phyloP scores from a whole-genome alignment of 2,888 invertebrate species.

The Synergus umbraculus region DNA sequence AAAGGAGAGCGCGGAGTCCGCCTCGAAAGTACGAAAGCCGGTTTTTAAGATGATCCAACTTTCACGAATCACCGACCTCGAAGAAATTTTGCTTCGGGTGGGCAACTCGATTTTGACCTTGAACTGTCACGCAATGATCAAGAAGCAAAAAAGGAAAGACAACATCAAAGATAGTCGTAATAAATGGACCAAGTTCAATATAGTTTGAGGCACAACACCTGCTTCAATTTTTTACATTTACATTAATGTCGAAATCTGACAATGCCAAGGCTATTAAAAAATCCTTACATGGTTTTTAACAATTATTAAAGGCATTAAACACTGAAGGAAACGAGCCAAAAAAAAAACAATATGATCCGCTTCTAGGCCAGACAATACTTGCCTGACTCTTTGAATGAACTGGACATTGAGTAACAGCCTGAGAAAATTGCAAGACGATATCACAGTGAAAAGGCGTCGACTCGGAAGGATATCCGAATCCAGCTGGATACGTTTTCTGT shows the following conservation, averaged over 20 bases:
- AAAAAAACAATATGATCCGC: constrained; percentile 6
- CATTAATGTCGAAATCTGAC: no score
- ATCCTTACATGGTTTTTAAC: no score
- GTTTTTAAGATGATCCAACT: constrained; percentile 53
- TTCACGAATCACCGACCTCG: constrained; percentile 55
- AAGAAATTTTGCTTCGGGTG: constrained; percentile 48
- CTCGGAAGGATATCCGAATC: constrained; percentile 45
- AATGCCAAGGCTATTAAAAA: no score
- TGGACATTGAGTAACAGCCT: constrained; percentile 21
- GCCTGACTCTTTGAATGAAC: constrained; percentile 6
- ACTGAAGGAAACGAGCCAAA: constrained; percentile 12
- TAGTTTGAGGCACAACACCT: background rate
- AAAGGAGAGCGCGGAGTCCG: constrained; percentile 44
- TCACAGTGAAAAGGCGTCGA: constrained; percentile 37
- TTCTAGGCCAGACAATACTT: constrained; percentile 11
- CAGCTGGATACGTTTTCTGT: constrained; percentile 49
- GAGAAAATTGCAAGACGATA: constrained; percentile 39
- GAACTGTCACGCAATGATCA: constrained; percentile 46
- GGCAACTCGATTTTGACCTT: constrained; percentile 58
- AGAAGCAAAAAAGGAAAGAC: background rate
- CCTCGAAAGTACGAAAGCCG: constrained; percentile 56
- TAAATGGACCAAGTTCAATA: background rate
- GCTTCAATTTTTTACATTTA: no score
- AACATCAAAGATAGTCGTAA: background rate
- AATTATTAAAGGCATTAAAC: background rate